A percentile compares a stretch with the other conserved stretches of the same genome.
phyloP scores from a whole-genome alignment of 1,140 invertebrate genomes.

The Caenorhabditis briggsae region DNA sequence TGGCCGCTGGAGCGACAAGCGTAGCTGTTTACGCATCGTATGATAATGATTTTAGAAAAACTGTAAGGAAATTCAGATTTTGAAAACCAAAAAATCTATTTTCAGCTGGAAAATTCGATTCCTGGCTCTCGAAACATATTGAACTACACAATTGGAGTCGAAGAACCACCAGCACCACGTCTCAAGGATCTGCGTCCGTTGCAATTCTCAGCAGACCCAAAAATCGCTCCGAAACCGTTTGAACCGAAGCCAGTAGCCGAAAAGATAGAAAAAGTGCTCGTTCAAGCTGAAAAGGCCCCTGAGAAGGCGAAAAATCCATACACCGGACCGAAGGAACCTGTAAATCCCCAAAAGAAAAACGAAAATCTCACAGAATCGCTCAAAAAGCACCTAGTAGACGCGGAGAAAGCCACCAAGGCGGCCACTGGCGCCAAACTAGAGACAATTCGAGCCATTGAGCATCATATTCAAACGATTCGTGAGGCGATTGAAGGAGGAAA shows the following conservation, averaged over 20 bases:
- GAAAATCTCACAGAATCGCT: constrained; percentile 36
- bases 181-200: constrained; percentile 19
- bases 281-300: too few relatives aligned
- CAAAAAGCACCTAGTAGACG: neutral
- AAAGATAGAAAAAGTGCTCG: neutral
- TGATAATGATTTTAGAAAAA: constrained; percentile 28
- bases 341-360: constrained; percentile 23
- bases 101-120: constrained; percentile 1
- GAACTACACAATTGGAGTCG: constrained; percentile 6
- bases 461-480: constrained; percentile 52
- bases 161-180: constrained; percentile 36
- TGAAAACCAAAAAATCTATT: neutral
- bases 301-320: constrained; percentile 10
- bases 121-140: constrained; percentile 9
- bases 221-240: neutral
- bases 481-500: constrained; percentile 54
- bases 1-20: neutral
- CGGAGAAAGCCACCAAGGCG: constrained; percentile 10
- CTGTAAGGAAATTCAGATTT: neutral
- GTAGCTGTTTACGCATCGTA: constrained; percentile 16
- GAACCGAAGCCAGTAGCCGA: neutral
- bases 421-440: constrained; percentile 42
- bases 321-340: neutral
- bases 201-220: constrained; percentile 7
- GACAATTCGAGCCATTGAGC: constrained; percentile 54